Evolutionary conservation across 2,797 vertebrate species (phyloP).

Genomic region (Micropoecilia bifurca): DNA sequence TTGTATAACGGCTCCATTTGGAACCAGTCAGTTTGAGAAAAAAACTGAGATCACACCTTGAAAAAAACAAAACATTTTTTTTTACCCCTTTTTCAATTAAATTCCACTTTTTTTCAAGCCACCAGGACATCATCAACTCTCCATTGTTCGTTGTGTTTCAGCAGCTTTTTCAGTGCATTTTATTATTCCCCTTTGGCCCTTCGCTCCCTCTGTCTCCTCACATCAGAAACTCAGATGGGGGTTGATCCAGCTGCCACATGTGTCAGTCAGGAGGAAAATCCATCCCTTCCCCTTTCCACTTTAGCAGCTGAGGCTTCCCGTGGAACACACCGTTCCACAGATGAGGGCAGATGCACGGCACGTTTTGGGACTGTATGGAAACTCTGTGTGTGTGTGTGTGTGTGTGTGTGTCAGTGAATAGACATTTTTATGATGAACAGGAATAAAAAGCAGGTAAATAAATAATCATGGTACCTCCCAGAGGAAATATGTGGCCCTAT

Average conservation of each 20-base stretch:
- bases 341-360: constrained; percentile 12
- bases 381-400: neutral
- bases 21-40: constrained; percentile 50
- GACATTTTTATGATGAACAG: constrained; percentile 43
- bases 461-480: constrained; percentile 21
- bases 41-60: constrained; percentile 22
- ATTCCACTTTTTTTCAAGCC: constrained; percentile 44
- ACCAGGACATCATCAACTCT: constrained; percentile 42
- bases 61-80: constrained; percentile 6
- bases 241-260: constrained; percentile 55
- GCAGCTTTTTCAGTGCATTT: constrained; percentile 55
- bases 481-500: constrained; percentile 4
- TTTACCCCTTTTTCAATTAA: constrained; percentile 24
- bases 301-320: constrained; percentile 33
- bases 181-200: constrained; percentile 36
- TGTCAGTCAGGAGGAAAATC: constrained; percentile 44
- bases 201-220: constrained; percentile 42
- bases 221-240: constrained; percentile 57
- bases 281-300: constrained; percentile 16
- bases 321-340: constrained; percentile 19
- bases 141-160: constrained; percentile 24
- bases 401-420: neutral
- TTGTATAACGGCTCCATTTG: constrained; percentile 52
- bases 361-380: constrained; percentile 41
- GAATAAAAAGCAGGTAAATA: constrained; percentile 31